Conservation (phyloP, 2,113 vertebrate species). For the Orycteropus afer region DNA sequence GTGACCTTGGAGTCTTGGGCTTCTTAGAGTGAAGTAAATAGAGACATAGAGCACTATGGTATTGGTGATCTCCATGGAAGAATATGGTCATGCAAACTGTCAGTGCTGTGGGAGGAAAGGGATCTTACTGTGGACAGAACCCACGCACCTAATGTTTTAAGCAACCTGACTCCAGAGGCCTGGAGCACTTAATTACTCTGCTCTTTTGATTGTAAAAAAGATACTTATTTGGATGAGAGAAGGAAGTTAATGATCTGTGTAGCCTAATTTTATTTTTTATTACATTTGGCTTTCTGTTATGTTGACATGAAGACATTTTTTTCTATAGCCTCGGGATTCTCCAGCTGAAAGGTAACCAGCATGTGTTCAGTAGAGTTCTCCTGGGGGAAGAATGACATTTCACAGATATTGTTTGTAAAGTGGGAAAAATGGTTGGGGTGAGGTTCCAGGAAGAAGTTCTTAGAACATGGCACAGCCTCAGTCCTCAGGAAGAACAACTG, state of each 20-base stretch:
- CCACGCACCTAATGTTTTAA: background rate
- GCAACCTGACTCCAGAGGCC: background rate
- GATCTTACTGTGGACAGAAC: background rate
- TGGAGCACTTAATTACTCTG: background rate
- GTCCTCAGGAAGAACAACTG: conserved; percentile 15
- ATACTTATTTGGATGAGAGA: conserved; percentile 30
- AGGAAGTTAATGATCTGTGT: conserved; percentile 3
- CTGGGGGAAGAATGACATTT: background rate
- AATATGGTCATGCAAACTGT: background rate
- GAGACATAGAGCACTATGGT: background rate
- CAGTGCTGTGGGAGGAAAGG: background rate
- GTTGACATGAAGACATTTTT: background rate
- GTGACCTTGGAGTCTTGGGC: background rate
- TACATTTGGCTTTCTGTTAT: conserved; percentile 5
- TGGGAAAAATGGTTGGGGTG: background rate
- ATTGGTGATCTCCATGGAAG: background rate
- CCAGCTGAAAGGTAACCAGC: background rate
- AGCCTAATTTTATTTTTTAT: background rate
- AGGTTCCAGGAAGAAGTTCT: background rate
- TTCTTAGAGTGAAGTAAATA: background rate
- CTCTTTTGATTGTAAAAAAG: background rate
- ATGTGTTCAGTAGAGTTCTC: background rate
- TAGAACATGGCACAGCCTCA: background rate
- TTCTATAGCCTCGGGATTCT: background rate
- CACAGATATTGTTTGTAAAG: background rate